Percentiles rank a stretch among this genome's conserved stretches.
These are phyloP conservation scores for Cataglyphis altisquamis DNA, from an alignment of 2,888 invertebrate genomes.

Conservation along the genomic window DNA sequence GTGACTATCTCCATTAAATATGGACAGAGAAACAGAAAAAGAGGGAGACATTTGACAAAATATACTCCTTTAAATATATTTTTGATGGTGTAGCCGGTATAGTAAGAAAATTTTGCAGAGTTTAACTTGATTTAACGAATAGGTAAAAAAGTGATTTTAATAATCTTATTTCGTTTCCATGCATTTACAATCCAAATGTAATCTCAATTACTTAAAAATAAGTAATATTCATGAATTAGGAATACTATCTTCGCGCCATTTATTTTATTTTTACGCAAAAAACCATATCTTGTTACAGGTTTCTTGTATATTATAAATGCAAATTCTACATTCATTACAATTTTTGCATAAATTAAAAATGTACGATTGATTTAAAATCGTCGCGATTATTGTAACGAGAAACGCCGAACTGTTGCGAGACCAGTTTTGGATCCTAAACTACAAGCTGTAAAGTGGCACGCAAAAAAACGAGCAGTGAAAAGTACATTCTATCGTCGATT, in stretches of 20 bases:
- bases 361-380: conserved; percentile 25
- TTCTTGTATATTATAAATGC: not conserved
- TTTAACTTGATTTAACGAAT: not conserved
- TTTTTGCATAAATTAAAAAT: not conserved
- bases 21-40: not conserved
- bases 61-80: not conserved
- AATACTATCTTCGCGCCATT: conserved; percentile 12
- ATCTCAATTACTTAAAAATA: not conserved
- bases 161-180: not conserved
- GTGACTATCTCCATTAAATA: not conserved
- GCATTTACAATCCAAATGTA: not conserved
- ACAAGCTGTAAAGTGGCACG: not conserved
- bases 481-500: not conserved
- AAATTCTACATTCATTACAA: not conserved
- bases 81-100: not conserved
- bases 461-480: not conserved
- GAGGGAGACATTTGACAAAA: not conserved
- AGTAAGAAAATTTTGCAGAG: not conserved
- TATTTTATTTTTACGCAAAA: not conserved
- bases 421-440: not conserved
- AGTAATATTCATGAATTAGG: conserved; percentile 3
- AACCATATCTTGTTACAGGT: not conserved
- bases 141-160: not conserved
- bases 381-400: not conserved
- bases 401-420: conserved; percentile 6